Base-by-base conservation (phyloP, 2,797 vertebrate genomes). In the Kryptopterus vitreolus region DNA sequence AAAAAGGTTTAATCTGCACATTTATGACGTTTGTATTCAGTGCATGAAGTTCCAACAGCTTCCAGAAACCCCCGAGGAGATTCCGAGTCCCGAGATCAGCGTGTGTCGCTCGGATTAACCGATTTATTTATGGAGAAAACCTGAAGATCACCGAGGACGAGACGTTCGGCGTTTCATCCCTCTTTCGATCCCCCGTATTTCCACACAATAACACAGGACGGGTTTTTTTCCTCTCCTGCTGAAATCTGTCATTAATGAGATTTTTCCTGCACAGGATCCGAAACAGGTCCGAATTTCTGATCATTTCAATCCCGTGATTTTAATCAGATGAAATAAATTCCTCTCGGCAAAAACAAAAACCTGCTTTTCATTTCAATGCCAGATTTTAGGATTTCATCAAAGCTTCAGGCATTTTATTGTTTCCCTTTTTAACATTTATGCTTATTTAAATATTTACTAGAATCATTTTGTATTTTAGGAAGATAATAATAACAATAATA, bases 71-170 rank as follows among this genome's bases (percentile, higher is more conserved):
- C 88, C 88, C 38, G 46, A 83, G 48, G 86, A 86, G 85, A 82
- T 62, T 50, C 46, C 71, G 62, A 82, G 87, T 85, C 83, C 85
- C 84, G 86, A 71, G 84, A 81, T 86, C 89, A 89, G 87, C 89
- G 85, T 91, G 81, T 84, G 84, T 74, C 83, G 76, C 77, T 81
- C 87, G 71, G 88, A 89, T 91, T 89, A 89, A 77, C 85, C 74
- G 78, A 83, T 86, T 75, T 82, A 74, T 81, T 16, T 46, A 24
- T 24, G 38, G n/a, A 7, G 46, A 26, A 50, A 20, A 24, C 18
- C 24, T 20, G 46, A 70, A 31, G 10, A 18, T 2, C 26, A 20
- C 46, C 6, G 52, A 50, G 8, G 9, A 70, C 4, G 68, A 50
- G 26, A 3, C 20, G 7, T 29, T 70, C 29, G 18, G 43, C 29